Evolutionary conservation across 2,888 invertebrate species (phyloP).

Genomic region (Pammene aurita): DNA sequence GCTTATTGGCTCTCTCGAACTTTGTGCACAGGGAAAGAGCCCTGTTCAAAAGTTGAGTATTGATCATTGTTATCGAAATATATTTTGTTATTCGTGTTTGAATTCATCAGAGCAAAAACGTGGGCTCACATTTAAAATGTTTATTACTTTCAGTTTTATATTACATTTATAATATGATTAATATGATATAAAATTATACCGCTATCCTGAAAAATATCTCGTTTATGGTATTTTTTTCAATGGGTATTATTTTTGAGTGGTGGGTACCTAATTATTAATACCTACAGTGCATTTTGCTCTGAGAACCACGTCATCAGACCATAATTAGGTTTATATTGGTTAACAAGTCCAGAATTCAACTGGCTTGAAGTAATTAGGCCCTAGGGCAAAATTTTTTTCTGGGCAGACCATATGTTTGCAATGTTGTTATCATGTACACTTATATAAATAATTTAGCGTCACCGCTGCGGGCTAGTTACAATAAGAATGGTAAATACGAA

Average conservation of each 20-base stretch:
- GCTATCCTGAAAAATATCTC: background rate
- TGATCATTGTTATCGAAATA: too few species aligned
- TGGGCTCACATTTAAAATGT: too few species aligned
- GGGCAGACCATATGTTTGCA: slow-evolving; percentile 49
- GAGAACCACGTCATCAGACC: slow-evolving; percentile 9
- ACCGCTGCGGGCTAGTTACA: slow-evolving; percentile 35
- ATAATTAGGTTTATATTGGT: slow-evolving; percentile 37
- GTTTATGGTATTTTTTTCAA: background rate
- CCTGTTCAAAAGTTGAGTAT: too few species aligned
- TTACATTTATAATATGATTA: too few species aligned
- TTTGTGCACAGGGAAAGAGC: too few species aligned
- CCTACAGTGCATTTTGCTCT: slow-evolving; percentile 3
- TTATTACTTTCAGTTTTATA: too few species aligned
- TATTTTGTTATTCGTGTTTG: too few species aligned
- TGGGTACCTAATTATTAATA: background rate
- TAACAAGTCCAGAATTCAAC: slow-evolving; percentile 29
- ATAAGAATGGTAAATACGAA: slow-evolving; percentile 34
- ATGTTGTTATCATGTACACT: slow-evolving; percentile 45
- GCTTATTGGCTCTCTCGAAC: too few species aligned
- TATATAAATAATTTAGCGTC: slow-evolving; percentile 40
- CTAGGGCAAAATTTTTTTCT: slow-evolving; percentile 49
- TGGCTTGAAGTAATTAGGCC: slow-evolving; percentile 47
- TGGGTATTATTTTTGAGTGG: background rate
- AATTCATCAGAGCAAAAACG: too few species aligned
- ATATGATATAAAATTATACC: too few species aligned